Evolutionary conservation across 2,888 invertebrate genomes (phyloP), one percentile per base, ranked within the genome.

Genomic region (Tetramorium bicarinatum): DNA sequence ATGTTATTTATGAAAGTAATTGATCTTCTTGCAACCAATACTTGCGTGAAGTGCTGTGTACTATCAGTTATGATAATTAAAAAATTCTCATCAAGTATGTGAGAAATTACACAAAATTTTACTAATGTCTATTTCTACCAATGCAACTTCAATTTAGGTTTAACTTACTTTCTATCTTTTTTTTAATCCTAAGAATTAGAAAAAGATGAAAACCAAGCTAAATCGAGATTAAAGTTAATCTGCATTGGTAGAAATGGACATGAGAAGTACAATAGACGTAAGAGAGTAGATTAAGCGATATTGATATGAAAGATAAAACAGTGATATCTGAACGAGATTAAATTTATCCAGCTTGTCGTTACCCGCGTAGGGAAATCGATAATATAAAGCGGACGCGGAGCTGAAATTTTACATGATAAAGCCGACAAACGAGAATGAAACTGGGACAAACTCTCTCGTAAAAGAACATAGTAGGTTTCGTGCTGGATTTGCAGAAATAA

Each of bases 371-470:
- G 2, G 21, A 59, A 82, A 82, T 81, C 82, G 61, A 83, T 81
- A 83, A 81, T 69, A 67, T 81, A 80, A 83, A 83, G 61, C 67
- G 49, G 59, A 56, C 52, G 66, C 81, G 69, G 44, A 61, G 81
- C 38, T 38, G 72, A 59, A 80, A 59, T 80, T 80, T 80, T 80
- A 72, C 59, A 79, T 80, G 79, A 80, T 72, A 80, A 80, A 80
- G 79, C 67, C 82, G 61, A 83, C 82, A 82, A 82, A 84, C 82
- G 83, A 77, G 79, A 47, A 77, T 52, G 67, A 79, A 84, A 72
- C 72, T 82, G 54, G 83, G 59, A 82, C 69, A 71, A 72, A 82
- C 71, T 82, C 82, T 52, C 59, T 71, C 13, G 38, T 18, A 59
- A 72, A 72, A 72, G 79, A 72, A 80, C 72, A 47, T 47, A 47